Evolutionary conservation across 2,888 invertebrate genomes (phyloP), one percentile per base, ranked within the genome.

Genomic region (Drosophila cracens): DNA sequence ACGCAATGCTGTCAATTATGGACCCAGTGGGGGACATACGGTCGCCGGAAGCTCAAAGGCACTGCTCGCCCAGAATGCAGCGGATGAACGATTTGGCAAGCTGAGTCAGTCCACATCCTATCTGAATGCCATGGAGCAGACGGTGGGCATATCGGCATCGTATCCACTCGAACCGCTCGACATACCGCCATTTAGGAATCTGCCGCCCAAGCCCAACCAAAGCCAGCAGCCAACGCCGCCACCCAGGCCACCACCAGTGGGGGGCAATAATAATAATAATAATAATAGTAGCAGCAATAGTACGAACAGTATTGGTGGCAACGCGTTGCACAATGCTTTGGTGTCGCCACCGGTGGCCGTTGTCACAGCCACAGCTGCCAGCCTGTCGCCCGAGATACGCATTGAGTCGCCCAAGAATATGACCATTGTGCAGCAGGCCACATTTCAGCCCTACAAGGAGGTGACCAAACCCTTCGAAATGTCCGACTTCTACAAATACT

Each of bases 401-500:
- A 94, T 96, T 74, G 97, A 97, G 86, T 96, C 97, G 8, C 96
- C 97, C 0, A 96, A 96, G 91, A 97, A 97, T 91, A 95, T 97
- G 91, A 97, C 97, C 1, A 95, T 98, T 0, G 97, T 98, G 38
- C 97, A 97, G 90, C 96, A 97, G 77, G 98, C 97, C 40, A 97
- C 97, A 86, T 97, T 97, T 94, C 97, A 97, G 92, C 98, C 98
- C 0, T 98, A 97, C 91, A 95, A 97, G 89, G 99, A 99, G 94
- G 97, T 98, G 66, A 97, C 97, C 0, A 99, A 99, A 92, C 99
- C 99, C 4, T 99, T 98, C 94, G 99, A 99, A 94, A 98, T 99
- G 97, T 96, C 98, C 0, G 99, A 99, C 93, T 99, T 98, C 93
- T 99, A 98, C 93, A 99, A 99, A 93, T 99, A 99, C 93, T 99